A percentile compares a stretch with the other conserved stretches of the same genome.
Conservation (phyloP, 2,797 vertebrate species). For the Melanotaenia trifasciata region DNA sequence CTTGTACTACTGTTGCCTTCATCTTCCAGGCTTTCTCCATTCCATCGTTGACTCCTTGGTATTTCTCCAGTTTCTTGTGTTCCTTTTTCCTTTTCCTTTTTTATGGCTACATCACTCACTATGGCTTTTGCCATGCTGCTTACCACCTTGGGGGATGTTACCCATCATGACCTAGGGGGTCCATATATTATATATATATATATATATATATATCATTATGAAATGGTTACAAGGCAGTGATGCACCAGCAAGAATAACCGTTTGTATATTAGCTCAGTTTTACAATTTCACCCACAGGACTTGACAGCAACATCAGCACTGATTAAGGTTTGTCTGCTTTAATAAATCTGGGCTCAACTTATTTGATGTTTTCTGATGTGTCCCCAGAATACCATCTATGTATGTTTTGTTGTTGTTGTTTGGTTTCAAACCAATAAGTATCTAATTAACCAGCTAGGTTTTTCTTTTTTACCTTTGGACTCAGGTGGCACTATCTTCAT, state of each 20-base stretch:
- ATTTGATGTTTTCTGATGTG: neutral
- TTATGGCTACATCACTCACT: too few relatives aligned
- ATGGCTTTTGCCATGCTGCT: too few relatives aligned
- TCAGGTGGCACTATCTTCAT: neutral
- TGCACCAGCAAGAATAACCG: neutral
- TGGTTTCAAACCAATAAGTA: neutral
- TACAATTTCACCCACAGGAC: too few relatives aligned
- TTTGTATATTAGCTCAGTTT: neutral
- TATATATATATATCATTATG: neutral
- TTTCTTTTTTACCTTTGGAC: neutral
- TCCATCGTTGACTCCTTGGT: too few relatives aligned
- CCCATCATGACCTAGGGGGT: too few relatives aligned
- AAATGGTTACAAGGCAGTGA: neutral
- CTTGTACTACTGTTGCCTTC: too few relatives aligned
- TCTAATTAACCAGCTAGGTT: neutral
- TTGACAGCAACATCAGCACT: too few relatives aligned
- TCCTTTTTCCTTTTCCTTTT: too few relatives aligned
- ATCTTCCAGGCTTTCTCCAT: too few relatives aligned
- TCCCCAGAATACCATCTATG: neutral
- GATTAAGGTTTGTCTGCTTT: neutral
- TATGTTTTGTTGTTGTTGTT: neutral
- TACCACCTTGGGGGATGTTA: too few relatives aligned
- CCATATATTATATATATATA: too few relatives aligned
- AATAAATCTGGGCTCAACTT: neutral
- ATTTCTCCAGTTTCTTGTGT: too few relatives aligned